These are phyloP conservation scores for Tenualosa thibaudeaui DNA, from an alignment of 2,797 vertebrate genomes.

Conservation along the genomic window DNA sequence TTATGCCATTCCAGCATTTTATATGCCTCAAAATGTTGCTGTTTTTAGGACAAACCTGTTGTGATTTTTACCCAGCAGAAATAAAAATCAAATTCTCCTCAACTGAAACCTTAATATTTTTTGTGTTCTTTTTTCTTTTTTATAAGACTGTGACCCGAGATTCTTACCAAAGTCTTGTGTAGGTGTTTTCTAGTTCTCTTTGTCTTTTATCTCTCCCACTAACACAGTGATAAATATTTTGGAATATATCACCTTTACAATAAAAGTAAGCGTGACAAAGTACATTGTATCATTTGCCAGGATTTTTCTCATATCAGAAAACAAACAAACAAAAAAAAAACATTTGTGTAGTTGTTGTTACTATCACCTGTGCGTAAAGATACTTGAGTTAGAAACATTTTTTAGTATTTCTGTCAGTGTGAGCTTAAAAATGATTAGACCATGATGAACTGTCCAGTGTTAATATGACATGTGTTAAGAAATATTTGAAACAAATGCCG, in stretches of 20 bases:
- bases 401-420: not conserved
- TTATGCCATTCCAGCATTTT: constrained; percentile 78
- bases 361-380: not conserved
- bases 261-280: constrained; percentile 80
- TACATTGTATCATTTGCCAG: constrained; percentile 44
- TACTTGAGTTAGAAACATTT: no score
- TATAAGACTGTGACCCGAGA: constrained; percentile 78
- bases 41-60: constrained; percentile 68
- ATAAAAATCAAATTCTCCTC: constrained; percentile 69
- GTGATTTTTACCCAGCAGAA: constrained; percentile 68
- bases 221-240: constrained; percentile 87
- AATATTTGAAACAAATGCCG: not conserved
- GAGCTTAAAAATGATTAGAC: not conserved
- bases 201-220: constrained; percentile 68
- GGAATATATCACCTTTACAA: constrained; percentile 95
- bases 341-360: not conserved
- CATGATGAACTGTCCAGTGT: not conserved
- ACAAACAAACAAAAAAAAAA: not conserved
- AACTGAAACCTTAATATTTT: constrained; percentile 67
- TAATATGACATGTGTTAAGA: not conserved
- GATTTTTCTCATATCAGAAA: not conserved
- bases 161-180: constrained; percentile 94
- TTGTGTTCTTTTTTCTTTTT: constrained; percentile 70
- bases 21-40: constrained; percentile 71
- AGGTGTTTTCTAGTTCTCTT: constrained; percentile 86